phyloP scores from a whole-genome alignment of 2,888 invertebrate genomes.

The Archips crataeganus region DNA sequence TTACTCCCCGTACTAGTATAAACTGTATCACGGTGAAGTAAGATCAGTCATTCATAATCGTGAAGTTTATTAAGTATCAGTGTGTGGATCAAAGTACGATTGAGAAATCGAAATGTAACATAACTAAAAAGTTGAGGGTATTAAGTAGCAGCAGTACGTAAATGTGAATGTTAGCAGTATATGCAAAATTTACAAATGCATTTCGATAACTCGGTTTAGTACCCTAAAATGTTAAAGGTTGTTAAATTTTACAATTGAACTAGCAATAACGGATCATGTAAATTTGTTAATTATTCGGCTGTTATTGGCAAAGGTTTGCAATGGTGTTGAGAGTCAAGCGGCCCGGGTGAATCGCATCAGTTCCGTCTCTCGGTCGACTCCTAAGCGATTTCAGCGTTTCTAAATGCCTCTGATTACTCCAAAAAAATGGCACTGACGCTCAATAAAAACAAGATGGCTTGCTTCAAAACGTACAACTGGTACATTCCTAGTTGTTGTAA shows the following conservation, averaged over 20 bases:
- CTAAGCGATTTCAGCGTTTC: conserved; percentile 44
- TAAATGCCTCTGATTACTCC: conserved; percentile 36
- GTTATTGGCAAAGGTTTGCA: conserved; percentile 19
- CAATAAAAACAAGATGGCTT: not conserved
- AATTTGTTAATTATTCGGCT: conserved; percentile 2
- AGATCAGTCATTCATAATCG: too few relatives aligned
- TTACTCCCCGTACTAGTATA: too few relatives aligned
- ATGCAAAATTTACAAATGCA: too few relatives aligned
- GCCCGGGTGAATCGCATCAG: conserved; percentile 51
- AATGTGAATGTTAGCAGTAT: too few relatives aligned
- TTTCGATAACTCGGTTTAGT: not conserved
- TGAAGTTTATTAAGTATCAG: too few relatives aligned
- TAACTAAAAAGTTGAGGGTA: too few relatives aligned
- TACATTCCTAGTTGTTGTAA: not conserved
- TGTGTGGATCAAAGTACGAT: too few relatives aligned
- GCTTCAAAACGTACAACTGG: not conserved
- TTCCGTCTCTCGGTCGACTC: conserved; percentile 46
- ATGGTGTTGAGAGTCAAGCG: conserved; percentile 31
- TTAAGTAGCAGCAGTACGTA: too few relatives aligned
- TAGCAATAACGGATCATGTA: not conserved
- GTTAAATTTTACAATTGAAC: not conserved
- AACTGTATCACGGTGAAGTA: too few relatives aligned
- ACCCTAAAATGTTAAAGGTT: not conserved
- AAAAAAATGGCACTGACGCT: not conserved
- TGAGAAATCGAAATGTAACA: too few relatives aligned